Percentiles rank a stretch among this genome's conserved stretches.
Conservation (phyloP, 1,140 invertebrate species). For the Leguminivora glycinivorella region DNA sequence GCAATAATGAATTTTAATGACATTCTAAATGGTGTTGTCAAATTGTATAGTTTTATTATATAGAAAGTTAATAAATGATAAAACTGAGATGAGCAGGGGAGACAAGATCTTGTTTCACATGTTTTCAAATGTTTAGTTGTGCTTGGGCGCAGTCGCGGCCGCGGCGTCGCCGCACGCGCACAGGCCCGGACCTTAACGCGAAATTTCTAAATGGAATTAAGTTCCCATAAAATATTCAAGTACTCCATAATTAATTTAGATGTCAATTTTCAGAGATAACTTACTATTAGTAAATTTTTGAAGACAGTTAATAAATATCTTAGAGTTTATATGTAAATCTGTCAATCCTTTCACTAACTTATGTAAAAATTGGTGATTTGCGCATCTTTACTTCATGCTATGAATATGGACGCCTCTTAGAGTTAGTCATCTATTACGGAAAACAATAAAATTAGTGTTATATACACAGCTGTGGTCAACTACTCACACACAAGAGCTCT, state of each 20-base stretch:
- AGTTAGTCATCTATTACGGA: constrained; percentile 73
- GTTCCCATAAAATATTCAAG: constrained; percentile 65
- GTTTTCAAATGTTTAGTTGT: constrained; percentile 74
- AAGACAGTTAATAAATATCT: constrained; percentile 65
- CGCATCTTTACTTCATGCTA: constrained; percentile 74
- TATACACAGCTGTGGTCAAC: constrained; percentile 70
- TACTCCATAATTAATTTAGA: constrained; percentile 57
- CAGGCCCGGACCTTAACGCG: constrained; percentile 4
- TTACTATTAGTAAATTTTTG: constrained; percentile 60
- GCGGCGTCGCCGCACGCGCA: background rate
- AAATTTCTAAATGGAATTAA: constrained; percentile 74
- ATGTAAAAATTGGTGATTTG: constrained; percentile 74
- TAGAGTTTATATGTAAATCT: constrained; percentile 72
- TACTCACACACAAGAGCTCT: constrained; percentile 44
- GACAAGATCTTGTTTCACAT: constrained; percentile 71
- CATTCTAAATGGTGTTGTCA: constrained; percentile 27
- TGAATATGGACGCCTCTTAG: constrained; percentile 77
- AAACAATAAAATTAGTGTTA: constrained; percentile 76
- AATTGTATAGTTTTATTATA: constrained; percentile 21
- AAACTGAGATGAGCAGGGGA: constrained; percentile 69
- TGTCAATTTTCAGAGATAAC: constrained; percentile 61
- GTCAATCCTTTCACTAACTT: constrained; percentile 68
- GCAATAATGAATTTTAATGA: constrained; percentile 31
- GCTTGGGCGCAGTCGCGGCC: constrained; percentile 31
- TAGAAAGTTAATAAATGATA: constrained; percentile 31